Base-by-base conservation (phyloP, 1,140 invertebrate genomes). In the Adoxophyes honmai region DNA sequence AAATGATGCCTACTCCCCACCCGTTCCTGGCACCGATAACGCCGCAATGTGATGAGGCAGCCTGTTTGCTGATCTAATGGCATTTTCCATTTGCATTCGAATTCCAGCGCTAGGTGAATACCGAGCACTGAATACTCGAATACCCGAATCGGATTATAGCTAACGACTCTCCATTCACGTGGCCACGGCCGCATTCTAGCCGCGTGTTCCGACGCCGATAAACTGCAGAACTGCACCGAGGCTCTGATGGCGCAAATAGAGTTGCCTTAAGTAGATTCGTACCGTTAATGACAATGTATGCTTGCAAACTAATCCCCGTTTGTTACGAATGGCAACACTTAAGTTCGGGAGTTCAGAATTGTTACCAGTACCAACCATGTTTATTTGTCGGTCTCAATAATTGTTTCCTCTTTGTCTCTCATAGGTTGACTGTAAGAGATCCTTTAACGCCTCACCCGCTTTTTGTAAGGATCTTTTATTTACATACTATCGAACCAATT, bases 11-110 rank as follows among this genome's bases (percentile, higher is more conserved):
- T n/a, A n/a, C n/a, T n/a, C n/a, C n/a, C n/a, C n/a, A n/a, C n/a
- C n/a, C 21, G 21, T 28, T 28, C 6, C 6, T 10, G 16, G 42
- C 14, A 33, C 16, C 14, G 51, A 48, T 54, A 52, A 55, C 52
- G 39, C 14, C 39, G 71, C 68, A 77, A 72, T 74, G 62, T 66
- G 63, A 73, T 73, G 61, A 28, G 52, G 62, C 52, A 70, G 63
- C 72, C 70, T 82, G 78, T 81, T 85, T 81, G 75, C 68, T 72
- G 78, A 75, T 77, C 78, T 82, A 82, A 82, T 81, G 75, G 79
- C 70, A 75, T 81, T 85, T 85, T 77, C 78, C 78, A 85, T 85
- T 85, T 85, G 73, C 78, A 85, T 85, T 75, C 71, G 80, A 82
- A 85, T 85, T 75, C 79, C 81, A 68, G 63, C 78, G 63, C 42